Evolutionary conservation across 2,113 vertebrate genomes (phyloP).

Genomic region (Garra rufa): DNA sequence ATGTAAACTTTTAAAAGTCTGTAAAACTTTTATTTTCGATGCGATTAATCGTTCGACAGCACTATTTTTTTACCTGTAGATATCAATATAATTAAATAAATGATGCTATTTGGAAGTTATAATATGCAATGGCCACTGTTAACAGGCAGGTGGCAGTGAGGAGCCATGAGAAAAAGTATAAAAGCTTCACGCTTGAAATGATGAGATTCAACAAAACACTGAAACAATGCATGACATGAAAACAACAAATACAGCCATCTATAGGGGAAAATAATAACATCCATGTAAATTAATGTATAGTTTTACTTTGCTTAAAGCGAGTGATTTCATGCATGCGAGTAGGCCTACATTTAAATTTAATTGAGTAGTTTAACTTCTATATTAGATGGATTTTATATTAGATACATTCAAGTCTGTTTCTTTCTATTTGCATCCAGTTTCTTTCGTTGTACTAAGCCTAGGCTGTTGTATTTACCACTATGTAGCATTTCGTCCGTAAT

Average conservation of each 20-base stretch:
- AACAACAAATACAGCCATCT: not conserved
- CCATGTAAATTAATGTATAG: too few relatives aligned
- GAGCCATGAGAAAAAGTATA: not conserved
- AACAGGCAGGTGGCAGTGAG: conserved; percentile 45
- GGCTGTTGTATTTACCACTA: too few relatives aligned
- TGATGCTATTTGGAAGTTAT: not conserved
- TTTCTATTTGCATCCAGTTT: not conserved
- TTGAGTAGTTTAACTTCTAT: too few relatives aligned
- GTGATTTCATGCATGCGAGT: not conserved
- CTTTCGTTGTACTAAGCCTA: too few relatives aligned
- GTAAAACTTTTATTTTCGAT: too few relatives aligned
- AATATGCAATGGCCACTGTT: not conserved
- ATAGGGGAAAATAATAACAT: not conserved
- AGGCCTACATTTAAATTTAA: not conserved
- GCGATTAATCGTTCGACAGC: too few relatives aligned
- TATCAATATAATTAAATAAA: not conserved
- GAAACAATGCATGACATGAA: not conserved
- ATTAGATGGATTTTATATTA: too few relatives aligned
- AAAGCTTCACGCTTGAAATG: not conserved
- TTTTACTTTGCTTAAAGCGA: too few relatives aligned
- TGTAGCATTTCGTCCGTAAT: not conserved
- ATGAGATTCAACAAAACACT: not conserved
- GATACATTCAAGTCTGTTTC: too few relatives aligned
- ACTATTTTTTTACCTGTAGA: not conserved
- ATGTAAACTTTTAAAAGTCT: too few relatives aligned